These are phyloP conservation scores for Apamea anceps DNA, from an alignment of 2,888 invertebrate genomes.

Conservation along the genomic window DNA sequence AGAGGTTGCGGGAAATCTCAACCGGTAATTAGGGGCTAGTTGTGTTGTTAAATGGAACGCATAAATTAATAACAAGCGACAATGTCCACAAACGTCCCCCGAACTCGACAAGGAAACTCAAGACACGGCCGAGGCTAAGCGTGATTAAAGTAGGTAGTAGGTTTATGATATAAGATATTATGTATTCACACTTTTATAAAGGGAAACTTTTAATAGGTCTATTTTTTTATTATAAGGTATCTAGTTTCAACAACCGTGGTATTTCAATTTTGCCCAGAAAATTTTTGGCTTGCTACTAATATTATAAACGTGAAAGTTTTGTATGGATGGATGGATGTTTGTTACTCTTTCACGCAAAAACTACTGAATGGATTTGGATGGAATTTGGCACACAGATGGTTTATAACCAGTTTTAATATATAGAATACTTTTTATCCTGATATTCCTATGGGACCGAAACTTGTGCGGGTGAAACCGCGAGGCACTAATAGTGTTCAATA, in stretches of 20 bases:
- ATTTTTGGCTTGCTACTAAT: too few species aligned
- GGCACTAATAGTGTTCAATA: not conserved
- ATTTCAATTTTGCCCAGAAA: rapidly evolving
- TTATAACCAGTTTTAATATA: too few species aligned
- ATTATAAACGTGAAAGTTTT: too few species aligned
- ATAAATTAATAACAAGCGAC: constrained; percentile 42
- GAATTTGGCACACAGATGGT: too few species aligned
- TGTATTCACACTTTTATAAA: not conserved
- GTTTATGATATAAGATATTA: not conserved
- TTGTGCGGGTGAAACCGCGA: too few species aligned
- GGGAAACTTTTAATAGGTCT: too few species aligned
- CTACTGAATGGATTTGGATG: too few species aligned
- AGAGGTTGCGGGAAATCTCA: not conserved
- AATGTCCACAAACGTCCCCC: not conserved
- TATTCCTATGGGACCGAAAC: too few species aligned
- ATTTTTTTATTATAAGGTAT: not conserved
- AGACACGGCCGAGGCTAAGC: not conserved
- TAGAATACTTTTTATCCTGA: too few species aligned
- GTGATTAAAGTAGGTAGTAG: constrained; percentile 4
- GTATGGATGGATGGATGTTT: too few species aligned
- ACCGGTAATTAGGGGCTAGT: constrained; percentile 9
- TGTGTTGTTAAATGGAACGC: constrained; percentile 25
- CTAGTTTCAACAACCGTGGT: not conserved
- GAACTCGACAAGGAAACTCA: constrained; percentile 17
- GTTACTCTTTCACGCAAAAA: too few species aligned